Evolutionary conservation across 2,797 vertebrate genomes (phyloP).

Genomic region (Acanthis flammea): DNA sequence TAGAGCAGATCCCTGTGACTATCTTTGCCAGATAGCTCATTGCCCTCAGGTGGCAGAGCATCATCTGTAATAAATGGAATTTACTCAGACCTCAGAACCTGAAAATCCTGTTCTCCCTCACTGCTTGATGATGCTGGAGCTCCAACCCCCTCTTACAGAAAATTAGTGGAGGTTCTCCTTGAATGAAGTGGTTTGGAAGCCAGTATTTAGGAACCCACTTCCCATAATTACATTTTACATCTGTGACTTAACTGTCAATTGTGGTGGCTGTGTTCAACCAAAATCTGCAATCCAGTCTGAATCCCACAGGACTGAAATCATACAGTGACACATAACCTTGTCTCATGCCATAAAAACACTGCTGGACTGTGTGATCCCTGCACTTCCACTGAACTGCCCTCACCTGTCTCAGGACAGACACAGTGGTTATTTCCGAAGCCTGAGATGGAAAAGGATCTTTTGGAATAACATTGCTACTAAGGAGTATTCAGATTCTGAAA

Average conservation of each 20-base stretch:
- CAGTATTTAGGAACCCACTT: not conserved
- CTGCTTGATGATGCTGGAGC: not conserved
- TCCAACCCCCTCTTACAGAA: not conserved
- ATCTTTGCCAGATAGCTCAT: not conserved
- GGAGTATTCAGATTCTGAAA: not conserved
- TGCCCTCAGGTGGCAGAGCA: not conserved
- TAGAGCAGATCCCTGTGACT: not conserved
- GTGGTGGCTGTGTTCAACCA: not conserved
- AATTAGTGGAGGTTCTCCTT: not conserved
- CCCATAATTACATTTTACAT: not conserved
- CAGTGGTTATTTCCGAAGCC: not conserved
- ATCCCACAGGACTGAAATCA: not conserved
- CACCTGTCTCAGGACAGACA: not conserved
- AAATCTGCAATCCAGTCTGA: not conserved
- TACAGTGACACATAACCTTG: not conserved
- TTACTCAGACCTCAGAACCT: not conserved
- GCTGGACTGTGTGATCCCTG: not conserved
- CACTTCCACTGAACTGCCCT: not conserved
- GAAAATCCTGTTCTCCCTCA: not conserved
- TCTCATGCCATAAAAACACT: not conserved
- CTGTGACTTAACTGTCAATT: not conserved
- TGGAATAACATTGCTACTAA: not conserved
- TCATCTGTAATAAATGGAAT: not conserved
- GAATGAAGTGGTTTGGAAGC: not conserved
- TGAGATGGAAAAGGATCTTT: not conserved